A percentile compares a stretch with the other conserved stretches of the same genome.
Conservation (phyloP, 2,113 vertebrate genomes). For the Ellobius talpinus region DNA sequence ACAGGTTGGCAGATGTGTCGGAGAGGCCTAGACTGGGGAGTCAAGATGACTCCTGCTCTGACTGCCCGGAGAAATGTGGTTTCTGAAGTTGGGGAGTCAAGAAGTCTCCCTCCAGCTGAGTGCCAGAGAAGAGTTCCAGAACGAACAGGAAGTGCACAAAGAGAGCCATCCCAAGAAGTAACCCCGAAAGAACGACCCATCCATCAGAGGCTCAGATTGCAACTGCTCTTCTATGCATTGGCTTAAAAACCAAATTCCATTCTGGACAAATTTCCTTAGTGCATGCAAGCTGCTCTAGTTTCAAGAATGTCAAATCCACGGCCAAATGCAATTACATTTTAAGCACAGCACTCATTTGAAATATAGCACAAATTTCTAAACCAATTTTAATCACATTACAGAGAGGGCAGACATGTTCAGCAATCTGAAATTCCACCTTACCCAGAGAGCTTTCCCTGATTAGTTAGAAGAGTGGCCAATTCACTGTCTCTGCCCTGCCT, state of each 20-base stretch:
- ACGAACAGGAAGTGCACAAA: conserved; percentile 58
- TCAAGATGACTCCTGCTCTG: neutral
- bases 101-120: conserved; percentile 54
- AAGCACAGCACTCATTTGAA: conserved; percentile 79
- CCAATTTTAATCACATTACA: conserved; percentile 82
- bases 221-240: conserved; percentile 68
- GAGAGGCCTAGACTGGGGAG: neutral
- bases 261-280: conserved; percentile 76
- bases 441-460: conserved; percentile 62
- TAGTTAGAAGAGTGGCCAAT: conserved; percentile 61
- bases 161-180: conserved; percentile 32
- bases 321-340: conserved; percentile 80
- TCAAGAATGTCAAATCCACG: conserved; percentile 74
- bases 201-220: conserved; percentile 61
- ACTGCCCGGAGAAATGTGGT: conserved; percentile 47
- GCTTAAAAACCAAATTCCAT: conserved; percentile 77
- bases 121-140: conserved; percentile 45
- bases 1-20: conserved; percentile 6
- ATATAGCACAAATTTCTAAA: conserved; percentile 77
- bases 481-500: conserved; percentile 32
- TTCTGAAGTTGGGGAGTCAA: conserved; percentile 58
- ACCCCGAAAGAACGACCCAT: conserved; percentile 54
- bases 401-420: conserved; percentile 70
- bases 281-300: conserved; percentile 80
- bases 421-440: conserved; percentile 71